Evolutionary conservation across 2,113 vertebrate species (phyloP).

Genomic region (Anguilla rostrata): DNA sequence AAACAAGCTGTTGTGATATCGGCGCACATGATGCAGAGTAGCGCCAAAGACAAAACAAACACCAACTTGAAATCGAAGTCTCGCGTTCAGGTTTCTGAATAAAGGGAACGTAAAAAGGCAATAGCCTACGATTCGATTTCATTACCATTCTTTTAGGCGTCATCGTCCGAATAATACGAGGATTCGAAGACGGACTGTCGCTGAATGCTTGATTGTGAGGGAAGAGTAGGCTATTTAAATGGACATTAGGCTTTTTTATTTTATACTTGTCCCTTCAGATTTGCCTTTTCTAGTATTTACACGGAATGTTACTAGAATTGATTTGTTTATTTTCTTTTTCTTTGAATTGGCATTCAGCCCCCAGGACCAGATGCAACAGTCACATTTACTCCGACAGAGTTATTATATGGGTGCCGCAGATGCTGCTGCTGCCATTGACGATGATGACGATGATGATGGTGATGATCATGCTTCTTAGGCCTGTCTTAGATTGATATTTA

Average conservation of each 20-base stretch:
- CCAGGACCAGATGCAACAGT: not conserved
- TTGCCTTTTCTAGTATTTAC: constrained; percentile 7
- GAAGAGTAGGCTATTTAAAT: not conserved
- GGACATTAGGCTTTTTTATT: constrained; percentile 24
- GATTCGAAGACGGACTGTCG: constrained; percentile 6
- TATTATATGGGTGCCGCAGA: constrained; percentile 14
- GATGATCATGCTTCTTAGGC: constrained; percentile 22
- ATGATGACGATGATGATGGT: not conserved
- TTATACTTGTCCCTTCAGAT: constrained; percentile 13
- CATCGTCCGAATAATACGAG: not conserved
- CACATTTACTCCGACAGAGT: not conserved
- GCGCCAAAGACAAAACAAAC: constrained; percentile 70
- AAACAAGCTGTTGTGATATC: constrained; percentile 63
- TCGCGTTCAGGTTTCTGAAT: not conserved
- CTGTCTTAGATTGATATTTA: not conserved
- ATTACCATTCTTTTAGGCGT: not conserved
- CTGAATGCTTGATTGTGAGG: not conserved
- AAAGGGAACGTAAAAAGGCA: not conserved
- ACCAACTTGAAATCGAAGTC: constrained; percentile 53
- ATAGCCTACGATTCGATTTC: not conserved
- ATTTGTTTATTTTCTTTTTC: not conserved
- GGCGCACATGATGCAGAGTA: constrained; percentile 53
- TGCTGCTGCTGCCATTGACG: constrained; percentile 4
- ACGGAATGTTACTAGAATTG: constrained; percentile 24
- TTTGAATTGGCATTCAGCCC: constrained; percentile 9